Percentiles rank a stretch among this genome's conserved stretches.
phyloP scores from a whole-genome alignment of 2,888 invertebrate species.

The Netelia melanura region DNA sequence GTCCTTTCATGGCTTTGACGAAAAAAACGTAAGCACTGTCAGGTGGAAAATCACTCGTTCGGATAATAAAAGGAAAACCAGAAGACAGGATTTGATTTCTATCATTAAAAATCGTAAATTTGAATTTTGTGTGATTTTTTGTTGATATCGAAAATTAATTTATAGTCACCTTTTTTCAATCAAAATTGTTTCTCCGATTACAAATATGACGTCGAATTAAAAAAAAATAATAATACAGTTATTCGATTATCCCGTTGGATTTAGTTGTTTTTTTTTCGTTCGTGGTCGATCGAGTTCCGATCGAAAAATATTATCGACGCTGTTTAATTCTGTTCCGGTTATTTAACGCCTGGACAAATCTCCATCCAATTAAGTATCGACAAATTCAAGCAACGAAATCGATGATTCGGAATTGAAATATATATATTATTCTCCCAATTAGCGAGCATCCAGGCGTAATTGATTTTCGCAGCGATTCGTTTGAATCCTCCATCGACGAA shows the following conservation, averaged over 20 bases:
- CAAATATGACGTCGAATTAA: too few species aligned
- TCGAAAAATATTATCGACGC: not conserved
- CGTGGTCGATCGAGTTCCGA: not conserved
- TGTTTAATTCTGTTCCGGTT: too few species aligned
- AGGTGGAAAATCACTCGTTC: not conserved
- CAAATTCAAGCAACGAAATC: constrained; percentile 32
- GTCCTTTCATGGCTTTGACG: constrained; percentile 6
- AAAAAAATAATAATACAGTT: too few species aligned
- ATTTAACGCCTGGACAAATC: not conserved
- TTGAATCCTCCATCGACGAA: constrained; percentile 3
- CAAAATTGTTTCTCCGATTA: too few species aligned
- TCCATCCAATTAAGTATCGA: constrained; percentile 15
- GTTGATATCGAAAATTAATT: too few species aligned
- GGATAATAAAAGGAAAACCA: not conserved
- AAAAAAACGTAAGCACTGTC: constrained; percentile 25
- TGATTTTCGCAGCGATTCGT: constrained; percentile 50
- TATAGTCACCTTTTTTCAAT: too few species aligned
- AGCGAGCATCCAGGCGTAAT: constrained; percentile 32
- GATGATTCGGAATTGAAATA: constrained; percentile 41
- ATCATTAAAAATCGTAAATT: not conserved
- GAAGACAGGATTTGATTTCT: not conserved
- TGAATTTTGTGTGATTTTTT: not conserved
- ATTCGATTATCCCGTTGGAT: too few species aligned
- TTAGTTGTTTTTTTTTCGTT: not conserved
- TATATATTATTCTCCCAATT: constrained; percentile 44